phyloP scores from a whole-genome alignment of 2,113 vertebrate genomes.

The Sigmodon hispidus region DNA sequence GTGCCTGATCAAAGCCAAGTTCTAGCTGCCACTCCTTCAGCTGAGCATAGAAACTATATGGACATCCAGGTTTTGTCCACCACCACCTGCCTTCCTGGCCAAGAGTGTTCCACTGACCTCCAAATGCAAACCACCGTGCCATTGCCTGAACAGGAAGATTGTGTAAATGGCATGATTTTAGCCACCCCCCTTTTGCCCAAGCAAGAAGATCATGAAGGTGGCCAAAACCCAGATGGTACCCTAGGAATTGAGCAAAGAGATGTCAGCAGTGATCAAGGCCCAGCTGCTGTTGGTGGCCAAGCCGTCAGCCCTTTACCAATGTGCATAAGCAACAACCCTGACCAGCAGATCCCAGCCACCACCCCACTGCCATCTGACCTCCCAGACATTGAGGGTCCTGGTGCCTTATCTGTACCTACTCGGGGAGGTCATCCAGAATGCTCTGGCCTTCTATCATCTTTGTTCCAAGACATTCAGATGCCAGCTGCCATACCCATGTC shows the following conservation, averaged over 20 bases:
- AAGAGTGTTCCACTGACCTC: not conserved
- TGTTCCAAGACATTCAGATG: not conserved
- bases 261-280: not conserved
- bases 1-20: not conserved
- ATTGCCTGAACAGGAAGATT: not conserved
- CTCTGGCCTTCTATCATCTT: accelerated
- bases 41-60: accelerated
- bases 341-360: not conserved
- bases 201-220: not conserved
- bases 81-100: not conserved
- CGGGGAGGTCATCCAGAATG: not conserved
- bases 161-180: not conserved
- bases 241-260: not conserved
- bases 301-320: not conserved
- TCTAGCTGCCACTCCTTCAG: not conserved
- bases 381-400: not conserved
- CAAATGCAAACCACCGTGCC: not conserved
- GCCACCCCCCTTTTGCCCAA: not conserved
- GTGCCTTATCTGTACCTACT: not conserved
- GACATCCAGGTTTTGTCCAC: not conserved
- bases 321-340: not conserved
- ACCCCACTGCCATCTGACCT: not conserved
- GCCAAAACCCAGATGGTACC: not conserved
- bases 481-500: not conserved
- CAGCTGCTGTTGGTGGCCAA: constrained; percentile 56